phyloP scores from a whole-genome alignment of 2,113 vertebrate genomes.

The Chelonoidis abingdonii region DNA sequence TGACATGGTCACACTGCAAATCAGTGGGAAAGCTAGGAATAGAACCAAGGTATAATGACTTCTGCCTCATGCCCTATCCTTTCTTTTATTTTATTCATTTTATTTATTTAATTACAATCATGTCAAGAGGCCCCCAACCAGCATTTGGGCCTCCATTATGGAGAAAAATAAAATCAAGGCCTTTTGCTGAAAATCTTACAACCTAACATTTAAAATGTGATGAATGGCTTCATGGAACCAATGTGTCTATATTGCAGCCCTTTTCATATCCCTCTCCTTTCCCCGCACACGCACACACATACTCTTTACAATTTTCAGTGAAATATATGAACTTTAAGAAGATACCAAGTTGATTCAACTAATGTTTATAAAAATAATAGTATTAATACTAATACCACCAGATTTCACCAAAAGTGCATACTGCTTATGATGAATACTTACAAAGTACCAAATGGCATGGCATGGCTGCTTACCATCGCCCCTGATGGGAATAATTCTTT shows the following conservation, averaged over 20 bases:
- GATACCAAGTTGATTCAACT: not conserved
- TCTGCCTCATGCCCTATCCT: not conserved
- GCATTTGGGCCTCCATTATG: not conserved
- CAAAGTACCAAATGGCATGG: not conserved
- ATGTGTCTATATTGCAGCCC: not conserved
- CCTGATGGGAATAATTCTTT: not conserved
- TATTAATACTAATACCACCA: not conserved
- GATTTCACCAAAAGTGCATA: not conserved
- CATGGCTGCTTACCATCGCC: not conserved
- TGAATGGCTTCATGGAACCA: not conserved
- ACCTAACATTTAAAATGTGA: not conserved
- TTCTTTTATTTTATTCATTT: not conserved
- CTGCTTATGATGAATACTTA: not conserved
- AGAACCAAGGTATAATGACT: not conserved
- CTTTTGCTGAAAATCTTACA: not conserved
- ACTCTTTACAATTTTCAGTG: not conserved
- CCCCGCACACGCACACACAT: too few species aligned
- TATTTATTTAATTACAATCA: not conserved
- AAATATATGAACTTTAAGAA: not conserved
- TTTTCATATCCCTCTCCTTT: not conserved
- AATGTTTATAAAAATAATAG: not conserved
- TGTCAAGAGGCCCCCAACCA: not conserved
- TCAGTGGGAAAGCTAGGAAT: not conserved
- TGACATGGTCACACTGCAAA: not conserved
- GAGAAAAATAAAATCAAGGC: not conserved